Conservation (phyloP, 2,797 vertebrate genomes). For the Helarctos malayanus region DNA sequence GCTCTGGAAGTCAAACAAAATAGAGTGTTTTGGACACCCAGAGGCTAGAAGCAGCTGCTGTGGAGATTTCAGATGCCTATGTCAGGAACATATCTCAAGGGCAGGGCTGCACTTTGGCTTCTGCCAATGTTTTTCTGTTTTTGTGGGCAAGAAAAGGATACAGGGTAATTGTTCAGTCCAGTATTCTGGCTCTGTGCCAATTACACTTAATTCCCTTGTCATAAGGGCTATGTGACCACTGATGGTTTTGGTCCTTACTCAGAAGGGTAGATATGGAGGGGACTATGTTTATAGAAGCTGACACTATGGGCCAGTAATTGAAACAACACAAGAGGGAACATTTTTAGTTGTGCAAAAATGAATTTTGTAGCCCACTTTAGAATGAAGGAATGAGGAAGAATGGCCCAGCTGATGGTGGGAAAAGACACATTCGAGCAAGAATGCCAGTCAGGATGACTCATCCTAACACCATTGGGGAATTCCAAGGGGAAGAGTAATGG, state of each 20-base stretch:
- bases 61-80: slow-evolving; percentile 36
- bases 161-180: neutral
- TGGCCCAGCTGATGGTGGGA: neutral
- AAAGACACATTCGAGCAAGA: slow-evolving; percentile 24
- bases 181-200: neutral
- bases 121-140: slow-evolving; percentile 40
- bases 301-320: neutral
- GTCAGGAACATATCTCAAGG: slow-evolving; percentile 15
- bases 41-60: neutral
- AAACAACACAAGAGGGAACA: neutral
- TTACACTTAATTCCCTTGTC: neutral
- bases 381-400: slow-evolving; percentile 24
- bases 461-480: neutral
- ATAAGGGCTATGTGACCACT: neutral
- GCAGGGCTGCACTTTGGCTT: neutral
- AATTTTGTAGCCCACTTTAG: neutral
- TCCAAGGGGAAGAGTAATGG: neutral
- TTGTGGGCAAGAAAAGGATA: neutral
- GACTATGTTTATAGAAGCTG: neutral
- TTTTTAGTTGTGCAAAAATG: neutral
- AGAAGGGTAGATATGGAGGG: neutral
- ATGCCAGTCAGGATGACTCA: neutral
- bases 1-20: slow-evolving; percentile 32
- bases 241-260: neutral
- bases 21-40: neutral